These are phyloP conservation scores for Epirrhoe alternata DNA, from an alignment of 2,888 invertebrate species.

Conservation along the genomic window DNA sequence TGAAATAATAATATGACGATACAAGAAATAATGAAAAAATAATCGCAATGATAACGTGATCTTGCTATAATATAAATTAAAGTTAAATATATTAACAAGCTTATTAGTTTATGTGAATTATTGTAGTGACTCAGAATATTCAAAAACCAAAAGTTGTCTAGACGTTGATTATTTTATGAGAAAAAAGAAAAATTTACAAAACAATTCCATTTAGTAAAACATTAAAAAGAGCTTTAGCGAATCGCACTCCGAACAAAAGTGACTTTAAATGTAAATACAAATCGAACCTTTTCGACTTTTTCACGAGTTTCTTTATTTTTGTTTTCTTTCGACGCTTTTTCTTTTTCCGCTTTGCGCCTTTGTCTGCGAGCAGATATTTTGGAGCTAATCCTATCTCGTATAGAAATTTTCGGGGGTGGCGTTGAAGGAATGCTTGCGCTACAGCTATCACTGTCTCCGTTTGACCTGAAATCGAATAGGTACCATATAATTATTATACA, in stretches of 20 bases:
- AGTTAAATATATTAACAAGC: too few relatives aligned
- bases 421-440: slow-evolving; percentile 48
- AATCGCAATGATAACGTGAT: too few relatives aligned
- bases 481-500: too few relatives aligned
- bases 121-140: background rate
- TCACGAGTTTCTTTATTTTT: slow-evolving; percentile 60
- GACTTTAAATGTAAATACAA: slow-evolving; percentile 51
- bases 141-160: background rate
- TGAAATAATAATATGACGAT: slow-evolving; percentile 41
- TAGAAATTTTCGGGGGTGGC: slow-evolving; percentile 57
- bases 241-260: slow-evolving; percentile 37
- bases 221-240: slow-evolving; percentile 48
- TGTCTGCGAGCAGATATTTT: slow-evolving; percentile 62
- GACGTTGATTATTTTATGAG: slow-evolving; percentile 23
- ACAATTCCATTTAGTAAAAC: slow-evolving; percentile 45
- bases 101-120: too few relatives aligned
- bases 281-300: slow-evolving; percentile 67
- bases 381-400: slow-evolving; percentile 68
- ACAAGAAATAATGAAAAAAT: background rate
- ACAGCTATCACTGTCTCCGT: slow-evolving; percentile 62
- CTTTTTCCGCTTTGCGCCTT: slow-evolving; percentile 57
- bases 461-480: slow-evolving; percentile 56
- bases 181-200: slow-evolving; percentile 34
- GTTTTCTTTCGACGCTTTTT: slow-evolving; percentile 51
- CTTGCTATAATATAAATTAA: too few relatives aligned